Base-by-base conservation (phyloP, 35 echinoderm and acorn worm species). In the Chiridota heheva region DNA sequence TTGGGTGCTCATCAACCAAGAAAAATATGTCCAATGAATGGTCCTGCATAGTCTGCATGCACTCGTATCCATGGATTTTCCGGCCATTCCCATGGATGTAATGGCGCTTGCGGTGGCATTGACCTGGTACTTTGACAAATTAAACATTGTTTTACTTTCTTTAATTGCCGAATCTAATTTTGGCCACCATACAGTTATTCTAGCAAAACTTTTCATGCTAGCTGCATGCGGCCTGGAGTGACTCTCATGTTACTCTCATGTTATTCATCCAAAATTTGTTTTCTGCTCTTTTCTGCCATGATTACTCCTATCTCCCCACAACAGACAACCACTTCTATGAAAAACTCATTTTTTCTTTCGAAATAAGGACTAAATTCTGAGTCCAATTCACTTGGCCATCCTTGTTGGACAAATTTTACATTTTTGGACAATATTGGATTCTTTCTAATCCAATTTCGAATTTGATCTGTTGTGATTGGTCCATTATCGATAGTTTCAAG, bases 31-130 rank as follows among this genome's bases (percentile, higher is more conserved):
- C 70, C 64, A 28, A 81, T 42, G 2, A 88, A 66, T 73, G 83
- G 90, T 51, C 77, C 83, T 3, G 90, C 83, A 86, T 82, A 92
- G 44, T 93, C 78, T 58, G 84, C 41, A 42, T 88, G 90, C 7
- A 93, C 15, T 15, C 78, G 2, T 40, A 13, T 53, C 70, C 84
- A 87, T 51, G 90, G 84, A 2, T 26, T 22, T 41, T 22, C 83
- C 8, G 90, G 84, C 42, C 56, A 88, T 58, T 86, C 78, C 90
- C 90, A 88, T 36, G 78, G 78, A 28, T 93, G 70, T 4, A 82
- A 26, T 1, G 78, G 90, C 37, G 78, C 69, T 78, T 43, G 69
- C 31, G 70, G 45, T 41, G 85, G 90, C 15, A 26, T 16, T 44
- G 77, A 48, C 30, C 49, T 64, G 20, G 44, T 71, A 15, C 5